Evolutionary conservation across 23 tunicate genomes (phyloP), one percentile per base, ranked within the genome.

Genomic region (Pegea sp.): DNA sequence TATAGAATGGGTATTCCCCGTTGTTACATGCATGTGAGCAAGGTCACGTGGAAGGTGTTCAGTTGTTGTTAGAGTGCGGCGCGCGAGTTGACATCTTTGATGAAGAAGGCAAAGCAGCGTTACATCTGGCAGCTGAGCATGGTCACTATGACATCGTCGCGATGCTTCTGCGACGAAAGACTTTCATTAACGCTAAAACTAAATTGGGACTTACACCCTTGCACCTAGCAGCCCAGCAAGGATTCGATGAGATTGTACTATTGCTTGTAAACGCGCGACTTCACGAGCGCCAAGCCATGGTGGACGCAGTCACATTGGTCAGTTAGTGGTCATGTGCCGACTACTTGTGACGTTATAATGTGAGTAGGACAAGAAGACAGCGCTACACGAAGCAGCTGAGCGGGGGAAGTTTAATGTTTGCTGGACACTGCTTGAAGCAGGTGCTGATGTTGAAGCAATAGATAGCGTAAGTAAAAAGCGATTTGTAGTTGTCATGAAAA

Each of bases 361-460:
- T n/a, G n/a, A n/a, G n/a, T n/a, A n/a, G 95, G 84, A 84, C 53
- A 84, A 73, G 50, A 84, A 84, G 58, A 84, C 95, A 3, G 76
- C 95, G 23, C 67, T 84, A 13, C 95, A 84, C 58, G 73, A 84
- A 74, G 84, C 95, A n/a, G 74, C 95, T 16, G 95, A 84, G 46
- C 55, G 69, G 28, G 95, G 95, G 34, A 70, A 61, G 44, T 68
- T 63, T 57, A 84, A 84, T 21, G 84, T 84, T 28, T 84, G 95
- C 31, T 50, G 64, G 51, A 67, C 72, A 3, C 52, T 84, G 31
- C 56, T 84, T 3, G 57, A 58, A 5, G 72, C 76, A 0, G 80
- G 84, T 5, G 81, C 95, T 1, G 62, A 73, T 24, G 95, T 74
- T 20, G 75, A 66, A 27, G 75, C 76, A 2, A 59, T 60, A 22